Percentiles rank a stretch among this genome's conserved stretches.
Evolutionary conservation across 1,140 invertebrate species (phyloP).

Genomic region (Apis dorsata): DNA sequence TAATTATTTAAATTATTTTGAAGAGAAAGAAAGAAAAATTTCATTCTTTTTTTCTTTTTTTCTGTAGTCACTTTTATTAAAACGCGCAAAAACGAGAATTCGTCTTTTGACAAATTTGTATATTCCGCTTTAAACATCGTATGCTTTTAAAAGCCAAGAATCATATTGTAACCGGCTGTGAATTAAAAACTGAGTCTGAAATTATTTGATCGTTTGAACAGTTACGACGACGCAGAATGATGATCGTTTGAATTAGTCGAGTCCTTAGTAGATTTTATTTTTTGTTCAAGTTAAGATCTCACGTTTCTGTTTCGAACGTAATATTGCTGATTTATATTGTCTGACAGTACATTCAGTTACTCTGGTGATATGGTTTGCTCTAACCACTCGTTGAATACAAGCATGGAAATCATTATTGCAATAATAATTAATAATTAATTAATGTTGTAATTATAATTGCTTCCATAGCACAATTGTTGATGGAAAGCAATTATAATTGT

Average conservation of each 20-base stretch:
- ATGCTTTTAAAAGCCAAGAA: neutral
- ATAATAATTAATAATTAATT: neutral
- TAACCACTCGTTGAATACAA: neutral
- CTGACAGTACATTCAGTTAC: neutral
- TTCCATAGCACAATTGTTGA: neutral
- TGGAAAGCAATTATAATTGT: neutral
- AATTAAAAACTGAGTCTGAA: conserved; percentile 21
- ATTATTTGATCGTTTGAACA: conserved; percentile 8
- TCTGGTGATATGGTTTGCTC: neutral
- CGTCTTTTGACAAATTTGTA: neutral
- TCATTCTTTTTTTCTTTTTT: neutral
- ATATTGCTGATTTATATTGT: neutral
- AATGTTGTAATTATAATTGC: neutral
- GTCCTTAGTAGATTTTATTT: conserved; percentile 11
- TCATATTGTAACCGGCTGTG: conserved; percentile 38
- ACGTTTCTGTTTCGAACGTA: neutral
- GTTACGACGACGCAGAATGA: conserved; percentile 6
- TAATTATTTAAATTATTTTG: conserved; percentile 31
- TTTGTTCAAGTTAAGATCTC: neutral
- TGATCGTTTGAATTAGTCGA: conserved; percentile 46
- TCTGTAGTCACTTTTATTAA: neutral
- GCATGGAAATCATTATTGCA: neutral
- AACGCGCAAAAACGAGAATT: neutral
- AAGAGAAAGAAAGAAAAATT: neutral
- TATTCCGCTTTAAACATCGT: neutral